phyloP scores from a whole-genome alignment of 1,140 invertebrate genomes.

The Leptinotarsa lineolata region DNA sequence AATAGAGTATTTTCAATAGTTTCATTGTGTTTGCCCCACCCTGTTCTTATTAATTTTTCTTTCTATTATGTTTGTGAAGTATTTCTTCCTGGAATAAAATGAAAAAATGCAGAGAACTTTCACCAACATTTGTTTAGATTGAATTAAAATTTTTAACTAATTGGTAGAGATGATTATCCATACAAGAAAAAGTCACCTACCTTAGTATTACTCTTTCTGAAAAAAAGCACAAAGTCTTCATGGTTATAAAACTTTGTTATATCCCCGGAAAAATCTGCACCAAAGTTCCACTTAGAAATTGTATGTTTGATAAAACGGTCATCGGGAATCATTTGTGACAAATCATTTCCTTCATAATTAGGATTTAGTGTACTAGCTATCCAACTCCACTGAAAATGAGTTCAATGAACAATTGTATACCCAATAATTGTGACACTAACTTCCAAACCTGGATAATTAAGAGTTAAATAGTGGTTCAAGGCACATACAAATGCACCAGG shows the following conservation, averaged over 20 bases:
- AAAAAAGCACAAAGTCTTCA: conserved; percentile 35
- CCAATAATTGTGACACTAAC: conserved; percentile 53
- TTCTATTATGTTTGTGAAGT: no score
- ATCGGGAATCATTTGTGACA: conserved; percentile 77
- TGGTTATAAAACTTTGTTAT: conserved; percentile 73
- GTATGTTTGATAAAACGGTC: conserved; percentile 84
- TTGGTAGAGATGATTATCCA: no score
- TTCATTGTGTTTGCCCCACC: no score
- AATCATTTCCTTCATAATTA: conserved; percentile 84
- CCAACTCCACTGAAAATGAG: conserved; percentile 76
- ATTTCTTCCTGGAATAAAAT: no score
- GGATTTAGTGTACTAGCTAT: conserved; percentile 86
- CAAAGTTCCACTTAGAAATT: conserved; percentile 82
- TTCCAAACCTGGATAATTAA: conserved; percentile 60
- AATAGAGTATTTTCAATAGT: no score
- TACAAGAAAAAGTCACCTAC: background rate
- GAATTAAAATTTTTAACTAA: no score
- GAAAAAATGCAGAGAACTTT: no score
- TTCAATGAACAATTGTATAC: conserved; percentile 1
- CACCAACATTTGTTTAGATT: no score
- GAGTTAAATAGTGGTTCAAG: conserved; percentile 82
- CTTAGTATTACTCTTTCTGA: background rate
- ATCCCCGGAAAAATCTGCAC: conserved; percentile 82
- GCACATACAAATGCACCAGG: conserved; percentile 91
- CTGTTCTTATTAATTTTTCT: no score